These are phyloP conservation scores for Ophion ellenae DNA, from an alignment of 2,888 invertebrate genomes.

Conservation along the genomic window DNA sequence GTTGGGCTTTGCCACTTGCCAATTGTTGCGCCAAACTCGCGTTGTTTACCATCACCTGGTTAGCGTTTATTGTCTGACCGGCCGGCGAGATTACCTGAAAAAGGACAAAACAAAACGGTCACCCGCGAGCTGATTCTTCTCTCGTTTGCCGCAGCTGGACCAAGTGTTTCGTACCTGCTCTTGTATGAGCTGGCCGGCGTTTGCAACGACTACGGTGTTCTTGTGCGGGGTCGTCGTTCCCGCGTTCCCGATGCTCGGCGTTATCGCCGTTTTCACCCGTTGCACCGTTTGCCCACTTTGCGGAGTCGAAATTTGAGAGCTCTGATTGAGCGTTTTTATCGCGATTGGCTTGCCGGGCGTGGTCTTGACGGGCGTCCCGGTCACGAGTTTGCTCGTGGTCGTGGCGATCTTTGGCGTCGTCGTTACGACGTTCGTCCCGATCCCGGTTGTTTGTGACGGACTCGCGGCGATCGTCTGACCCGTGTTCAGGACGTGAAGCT, in stretches of 20 bases:
- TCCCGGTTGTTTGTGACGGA: conserved; percentile 61
- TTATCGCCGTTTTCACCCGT: conserved; percentile 71
- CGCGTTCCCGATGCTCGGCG: conserved; percentile 71
- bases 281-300: conserved; percentile 74
- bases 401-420: conserved; percentile 72
- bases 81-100: conserved; percentile 83
- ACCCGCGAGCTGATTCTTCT: not conserved
- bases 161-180: conserved; percentile 55
- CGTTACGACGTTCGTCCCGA: conserved; percentile 67
- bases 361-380: conserved; percentile 25
- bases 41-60: conserved; percentile 91
- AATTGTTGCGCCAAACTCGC: conserved; percentile 91
- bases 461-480: conserved; percentile 86
- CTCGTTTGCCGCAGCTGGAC: not conserved
- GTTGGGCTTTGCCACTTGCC: conserved; percentile 92
- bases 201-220: conserved; percentile 78
- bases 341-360: conserved; percentile 72
- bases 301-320: conserved; percentile 68
- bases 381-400: conserved; percentile 74
- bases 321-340: conserved; percentile 75
- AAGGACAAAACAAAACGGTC: conserved; percentile 22
- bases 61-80: conserved; percentile 82
- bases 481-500: conserved; percentile 92
- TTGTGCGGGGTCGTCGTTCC: conserved; percentile 75
- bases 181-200: conserved; percentile 78